Base-by-base conservation (phyloP, 2,113 vertebrate genomes). In the Eira barbara region DNA sequence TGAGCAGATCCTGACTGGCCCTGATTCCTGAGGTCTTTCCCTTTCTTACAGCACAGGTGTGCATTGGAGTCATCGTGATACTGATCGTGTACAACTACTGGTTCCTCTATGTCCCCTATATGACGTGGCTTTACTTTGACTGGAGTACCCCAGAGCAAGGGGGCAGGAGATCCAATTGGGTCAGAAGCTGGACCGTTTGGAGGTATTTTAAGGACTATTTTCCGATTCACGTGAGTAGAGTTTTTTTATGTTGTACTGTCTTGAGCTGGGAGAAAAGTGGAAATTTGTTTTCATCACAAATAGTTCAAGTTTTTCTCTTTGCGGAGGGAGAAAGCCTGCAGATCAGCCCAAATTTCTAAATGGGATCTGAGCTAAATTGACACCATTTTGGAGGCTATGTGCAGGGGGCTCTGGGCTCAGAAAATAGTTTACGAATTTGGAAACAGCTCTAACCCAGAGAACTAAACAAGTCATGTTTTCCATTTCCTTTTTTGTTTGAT, bases 151-250 rank as follows among this genome's bases (percentile, higher is more conserved):
- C 99, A 6, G 97, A 97, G 52, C 93, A 91, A 2, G 99, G 99
- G 57, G 99, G 99, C 90, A 99, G 99, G 15, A 98, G 99, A 52
- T 99, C 84, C 18, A 92, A 98, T 0, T 99, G 99, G 99, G 61
- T 99, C 94, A 98, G 99, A 81, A 98, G 52, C 93, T 99, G 99
- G 99, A 97, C 71, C 0, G 0, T 99, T 11, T 99, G 99, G 99
- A 99, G 92, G 31, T 97, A 99, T 97, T 99, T 99, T 97, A 99
- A 98, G 76, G 99, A 99, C 93, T 99, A 99, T 97, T 99, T 99
- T 97, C 99, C 99, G 17, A 98, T 99, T 74, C 98, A 97, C 0
- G 99, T 99, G 98, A 99, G 99, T 99, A 96, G 86, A 96, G 47
- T 71, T 93, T 8, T 94, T 91, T 87, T 73, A 25, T 42, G 17